phyloP scores from a whole-genome alignment of 2,797 vertebrate species.

The Tachyglossus aculeatus region DNA sequence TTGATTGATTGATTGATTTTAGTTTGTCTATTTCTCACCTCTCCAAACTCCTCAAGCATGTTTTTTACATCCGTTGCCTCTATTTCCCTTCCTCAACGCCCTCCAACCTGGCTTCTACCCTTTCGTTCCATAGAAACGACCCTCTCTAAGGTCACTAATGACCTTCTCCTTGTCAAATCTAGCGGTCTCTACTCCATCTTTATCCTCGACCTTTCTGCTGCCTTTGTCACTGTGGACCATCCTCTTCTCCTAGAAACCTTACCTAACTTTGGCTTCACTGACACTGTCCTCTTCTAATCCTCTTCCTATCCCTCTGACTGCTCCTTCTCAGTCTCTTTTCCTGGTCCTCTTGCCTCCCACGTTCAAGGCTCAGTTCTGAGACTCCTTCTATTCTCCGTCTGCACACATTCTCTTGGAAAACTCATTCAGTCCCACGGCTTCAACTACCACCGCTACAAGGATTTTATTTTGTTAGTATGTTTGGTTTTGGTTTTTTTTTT shows the following conservation, averaged over 20 bases:
- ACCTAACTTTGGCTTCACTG: background rate
- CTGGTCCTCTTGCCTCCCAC: no score
- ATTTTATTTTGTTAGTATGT: no score
- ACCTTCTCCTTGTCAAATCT: background rate
- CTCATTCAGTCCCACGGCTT: no score
- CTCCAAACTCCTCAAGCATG: background rate
- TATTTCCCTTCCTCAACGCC: background rate
- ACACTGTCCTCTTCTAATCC: background rate
- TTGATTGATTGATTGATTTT: no score
- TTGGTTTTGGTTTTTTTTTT: no score
- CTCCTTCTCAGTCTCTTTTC: slow-evolving; percentile 1
- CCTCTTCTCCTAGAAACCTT: slow-evolving; percentile 7
- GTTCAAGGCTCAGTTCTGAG: no score
- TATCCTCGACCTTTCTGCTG: background rate
- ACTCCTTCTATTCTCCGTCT: no score
- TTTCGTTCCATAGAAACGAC: background rate
- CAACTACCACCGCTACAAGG: no score
- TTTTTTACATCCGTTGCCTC: background rate
- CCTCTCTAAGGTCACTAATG: slow-evolving; percentile 16
- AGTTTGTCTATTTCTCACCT: background rate
- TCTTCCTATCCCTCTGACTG: background rate
- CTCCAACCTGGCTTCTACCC: background rate
- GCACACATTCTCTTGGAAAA: no score
- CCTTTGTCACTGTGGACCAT: background rate
- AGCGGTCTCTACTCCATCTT: background rate